phyloP scores from a whole-genome alignment of 1,140 invertebrate genomes.

The Trissolcus basalis region DNA sequence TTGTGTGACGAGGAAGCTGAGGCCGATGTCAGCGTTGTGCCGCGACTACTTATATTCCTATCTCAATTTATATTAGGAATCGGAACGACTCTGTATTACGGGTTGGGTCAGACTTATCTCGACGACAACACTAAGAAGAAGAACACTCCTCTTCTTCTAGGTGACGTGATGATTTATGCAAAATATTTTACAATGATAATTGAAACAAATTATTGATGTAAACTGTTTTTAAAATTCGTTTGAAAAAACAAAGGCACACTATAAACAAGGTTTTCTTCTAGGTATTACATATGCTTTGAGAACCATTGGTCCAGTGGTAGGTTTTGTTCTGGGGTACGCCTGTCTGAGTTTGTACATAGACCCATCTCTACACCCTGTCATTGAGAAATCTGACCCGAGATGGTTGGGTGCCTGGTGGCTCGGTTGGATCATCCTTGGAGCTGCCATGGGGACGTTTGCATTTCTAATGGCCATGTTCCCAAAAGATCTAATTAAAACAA shows the following conservation, averaged over 20 bases:
- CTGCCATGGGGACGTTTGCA: constrained; percentile 78
- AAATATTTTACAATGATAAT: too few species aligned
- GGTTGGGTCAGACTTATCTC: constrained; percentile 82
- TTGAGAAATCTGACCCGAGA: constrained; percentile 79
- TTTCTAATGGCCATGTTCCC: constrained; percentile 80
- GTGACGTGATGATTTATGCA: too few species aligned
- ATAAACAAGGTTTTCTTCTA: constrained; percentile 68
- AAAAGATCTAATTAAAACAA: constrained; percentile 71
- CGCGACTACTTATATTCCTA: constrained; percentile 81
- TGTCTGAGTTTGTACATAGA: constrained; percentile 81
- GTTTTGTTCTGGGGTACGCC: constrained; percentile 77
- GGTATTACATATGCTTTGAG: constrained; percentile 80
- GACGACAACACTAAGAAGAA: constrained; percentile 84
- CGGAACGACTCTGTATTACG: constrained; percentile 82
- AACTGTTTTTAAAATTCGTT: too few species aligned
- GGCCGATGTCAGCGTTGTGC: constrained; percentile 74
- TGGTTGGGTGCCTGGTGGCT: constrained; percentile 86
- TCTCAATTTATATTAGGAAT: constrained; percentile 84
- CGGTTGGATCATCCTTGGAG: constrained; percentile 80
- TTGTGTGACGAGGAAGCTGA: constrained; percentile 73
- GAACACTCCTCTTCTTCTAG: constrained; percentile 80
- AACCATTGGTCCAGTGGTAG: constrained; percentile 78
- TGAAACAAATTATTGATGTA: too few species aligned
- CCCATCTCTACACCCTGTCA: constrained; percentile 79
- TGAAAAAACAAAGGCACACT: too few species aligned